These are phyloP conservation scores for Hypanus sabinus DNA, from an alignment of 2,113 vertebrate species.

Conservation along the genomic window DNA sequence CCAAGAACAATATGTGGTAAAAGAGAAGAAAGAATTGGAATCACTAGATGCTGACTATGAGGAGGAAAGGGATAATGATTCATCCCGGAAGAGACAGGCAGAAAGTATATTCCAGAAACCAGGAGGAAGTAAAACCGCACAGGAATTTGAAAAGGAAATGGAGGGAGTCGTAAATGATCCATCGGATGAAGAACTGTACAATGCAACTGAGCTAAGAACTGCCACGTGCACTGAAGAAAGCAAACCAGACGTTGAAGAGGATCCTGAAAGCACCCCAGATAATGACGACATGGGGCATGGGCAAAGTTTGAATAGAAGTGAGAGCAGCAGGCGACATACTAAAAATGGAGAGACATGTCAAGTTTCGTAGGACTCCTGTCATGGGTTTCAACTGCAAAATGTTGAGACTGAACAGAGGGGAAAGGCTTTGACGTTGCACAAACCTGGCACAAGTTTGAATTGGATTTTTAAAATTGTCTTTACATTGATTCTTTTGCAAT, in stretches of 20 bases:
- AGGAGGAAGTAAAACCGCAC: background rate
- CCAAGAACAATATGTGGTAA: background rate
- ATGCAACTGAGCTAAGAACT: background rate
- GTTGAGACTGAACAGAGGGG: background rate
- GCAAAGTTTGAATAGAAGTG: background rate
- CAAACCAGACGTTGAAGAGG: background rate
- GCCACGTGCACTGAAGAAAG: background rate
- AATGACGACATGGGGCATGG: background rate
- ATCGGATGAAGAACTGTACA: background rate
- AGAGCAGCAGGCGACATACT: background rate
- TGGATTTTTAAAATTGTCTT: background rate
- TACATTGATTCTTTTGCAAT: background rate
- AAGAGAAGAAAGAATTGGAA: background rate
- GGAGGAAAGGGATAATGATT: background rate
- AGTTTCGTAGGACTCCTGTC: background rate
- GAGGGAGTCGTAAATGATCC: background rate
- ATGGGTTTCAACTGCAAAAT: background rate
- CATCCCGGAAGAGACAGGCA: background rate
- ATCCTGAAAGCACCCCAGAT: background rate
- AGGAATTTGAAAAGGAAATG: background rate
- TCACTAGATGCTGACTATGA: background rate
- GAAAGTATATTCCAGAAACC: background rate
- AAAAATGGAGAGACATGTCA: background rate
- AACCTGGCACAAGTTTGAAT: conserved; percentile 2
- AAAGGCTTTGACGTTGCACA: background rate